These are phyloP conservation scores for Leptobrachium ailaonicum DNA, from an alignment of 2,113 vertebrate species.

Conservation along the genomic window DNA sequence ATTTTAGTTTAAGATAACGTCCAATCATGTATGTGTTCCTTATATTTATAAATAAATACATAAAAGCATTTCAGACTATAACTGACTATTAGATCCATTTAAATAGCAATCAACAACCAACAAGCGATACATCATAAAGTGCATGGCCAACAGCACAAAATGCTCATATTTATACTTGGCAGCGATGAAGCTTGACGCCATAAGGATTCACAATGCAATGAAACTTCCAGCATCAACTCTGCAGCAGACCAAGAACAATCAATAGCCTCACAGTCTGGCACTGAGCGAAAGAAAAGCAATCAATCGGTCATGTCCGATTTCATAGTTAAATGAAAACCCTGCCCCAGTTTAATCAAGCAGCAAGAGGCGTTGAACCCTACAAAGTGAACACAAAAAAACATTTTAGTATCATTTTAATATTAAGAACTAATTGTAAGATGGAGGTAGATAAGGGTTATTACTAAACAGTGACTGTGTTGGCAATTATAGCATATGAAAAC, in stretches of 20 bases:
- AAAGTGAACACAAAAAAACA: conserved; percentile 1
- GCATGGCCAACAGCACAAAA: conserved; percentile 21
- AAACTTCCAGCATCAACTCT: conserved; percentile 19
- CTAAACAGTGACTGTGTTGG: no score
- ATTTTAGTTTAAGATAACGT: no score
- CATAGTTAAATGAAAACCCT: conserved; percentile 65
- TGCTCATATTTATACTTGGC: not conserved
- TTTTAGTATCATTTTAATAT: conserved; percentile 4
- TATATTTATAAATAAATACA: not conserved
- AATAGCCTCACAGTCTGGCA: conserved; percentile 56
- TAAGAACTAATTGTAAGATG: no score
- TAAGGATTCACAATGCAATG: not conserved
- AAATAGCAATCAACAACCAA: not conserved
- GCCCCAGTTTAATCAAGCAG: conserved; percentile 55
- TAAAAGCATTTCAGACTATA: not conserved
- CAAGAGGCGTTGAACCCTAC: conserved; percentile 2
- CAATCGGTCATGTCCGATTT: conserved; percentile 79
- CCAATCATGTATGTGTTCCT: no score
- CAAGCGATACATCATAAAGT: conserved; percentile 19
- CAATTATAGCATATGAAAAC: no score
- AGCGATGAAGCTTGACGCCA: not conserved
- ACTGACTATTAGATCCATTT: not conserved
- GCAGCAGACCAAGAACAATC: conserved; percentile 38
- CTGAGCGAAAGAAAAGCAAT: conserved; percentile 55
- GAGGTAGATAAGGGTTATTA: no score